phyloP scores from a whole-genome alignment of 2,888 invertebrate genomes.

The Erebia aethiops region DNA sequence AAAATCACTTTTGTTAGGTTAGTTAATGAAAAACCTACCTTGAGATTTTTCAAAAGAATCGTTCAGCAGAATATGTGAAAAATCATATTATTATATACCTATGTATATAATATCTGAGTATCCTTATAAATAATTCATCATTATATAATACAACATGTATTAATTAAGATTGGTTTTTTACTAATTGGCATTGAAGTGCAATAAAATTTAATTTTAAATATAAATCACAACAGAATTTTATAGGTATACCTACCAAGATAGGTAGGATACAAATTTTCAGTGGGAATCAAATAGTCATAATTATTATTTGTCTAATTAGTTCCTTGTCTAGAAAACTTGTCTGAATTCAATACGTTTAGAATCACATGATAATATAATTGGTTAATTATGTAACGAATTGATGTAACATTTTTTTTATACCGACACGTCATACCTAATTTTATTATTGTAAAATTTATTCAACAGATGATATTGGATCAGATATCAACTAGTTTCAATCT shows the following conservation, averaged over 20 bases:
- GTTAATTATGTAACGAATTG: background rate
- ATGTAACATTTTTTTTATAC: background rate
- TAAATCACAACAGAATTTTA: constrained; percentile 1
- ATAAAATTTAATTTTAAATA: background rate
- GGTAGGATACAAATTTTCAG: background rate
- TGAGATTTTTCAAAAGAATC: too few relatives aligned
- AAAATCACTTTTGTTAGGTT: too few relatives aligned
- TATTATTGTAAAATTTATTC: background rate
- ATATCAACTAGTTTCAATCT: constrained; percentile 5
- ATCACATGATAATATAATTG: background rate
- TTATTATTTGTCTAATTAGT: background rate
- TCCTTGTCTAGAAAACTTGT: background rate
- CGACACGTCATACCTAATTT: background rate
- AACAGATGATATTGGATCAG: constrained; percentile 9
- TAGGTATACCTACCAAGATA: background rate
- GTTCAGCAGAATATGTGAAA: too few relatives aligned
- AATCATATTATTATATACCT: too few relatives aligned
- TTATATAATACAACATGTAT: background rate
- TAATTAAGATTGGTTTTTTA: too few relatives aligned
- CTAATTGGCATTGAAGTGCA: too few relatives aligned
- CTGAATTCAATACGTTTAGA: background rate
- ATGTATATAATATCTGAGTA: too few relatives aligned
- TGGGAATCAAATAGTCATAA: too few relatives aligned
- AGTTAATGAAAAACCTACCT: too few relatives aligned
- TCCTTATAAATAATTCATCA: background rate